Conservation (phyloP, 2,888 invertebrate genomes). For the Pterostichus madidus region DNA sequence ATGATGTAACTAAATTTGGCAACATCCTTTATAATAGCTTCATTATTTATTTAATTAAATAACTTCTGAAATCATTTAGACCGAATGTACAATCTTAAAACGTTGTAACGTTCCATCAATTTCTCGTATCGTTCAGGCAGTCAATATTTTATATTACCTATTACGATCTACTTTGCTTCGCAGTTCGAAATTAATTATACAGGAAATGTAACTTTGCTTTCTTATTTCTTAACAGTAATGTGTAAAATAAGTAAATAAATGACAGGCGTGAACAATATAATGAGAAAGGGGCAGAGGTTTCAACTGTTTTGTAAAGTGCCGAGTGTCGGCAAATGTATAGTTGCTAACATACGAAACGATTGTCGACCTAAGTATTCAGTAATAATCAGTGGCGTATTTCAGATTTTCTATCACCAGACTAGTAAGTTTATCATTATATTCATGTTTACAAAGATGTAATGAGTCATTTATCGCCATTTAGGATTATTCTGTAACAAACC, state of each 20-base stretch:
- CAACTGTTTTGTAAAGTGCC: background rate
- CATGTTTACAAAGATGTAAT: no score
- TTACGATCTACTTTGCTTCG: conserved; percentile 1
- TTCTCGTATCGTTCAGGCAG: background rate
- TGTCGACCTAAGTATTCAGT: no score
- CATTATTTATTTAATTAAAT: conserved; percentile 17
- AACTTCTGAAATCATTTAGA: background rate
- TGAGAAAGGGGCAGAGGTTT: conserved; percentile 8
- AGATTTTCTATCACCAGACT: no score
- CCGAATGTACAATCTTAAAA: background rate
- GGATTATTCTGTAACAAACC: no score
- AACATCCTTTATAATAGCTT: conserved; percentile 33
- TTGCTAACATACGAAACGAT: background rate
- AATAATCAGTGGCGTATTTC: no score
- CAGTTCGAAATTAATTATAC: conserved; percentile 22
- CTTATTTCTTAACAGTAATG: conserved; percentile 36
- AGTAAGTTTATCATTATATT: no score
- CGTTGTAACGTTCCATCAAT: background rate
- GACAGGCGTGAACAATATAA: conserved; percentile 19
- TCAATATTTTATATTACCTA: background rate
- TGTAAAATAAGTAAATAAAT: conserved; percentile 28
- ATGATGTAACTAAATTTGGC: conserved; percentile 36
- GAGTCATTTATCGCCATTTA: no score
- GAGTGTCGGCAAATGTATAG: background rate
- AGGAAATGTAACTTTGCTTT: conserved; percentile 27